Evolutionary conservation across 2,797 vertebrate genomes (phyloP).

Genomic region (Prunella strophiata): DNA sequence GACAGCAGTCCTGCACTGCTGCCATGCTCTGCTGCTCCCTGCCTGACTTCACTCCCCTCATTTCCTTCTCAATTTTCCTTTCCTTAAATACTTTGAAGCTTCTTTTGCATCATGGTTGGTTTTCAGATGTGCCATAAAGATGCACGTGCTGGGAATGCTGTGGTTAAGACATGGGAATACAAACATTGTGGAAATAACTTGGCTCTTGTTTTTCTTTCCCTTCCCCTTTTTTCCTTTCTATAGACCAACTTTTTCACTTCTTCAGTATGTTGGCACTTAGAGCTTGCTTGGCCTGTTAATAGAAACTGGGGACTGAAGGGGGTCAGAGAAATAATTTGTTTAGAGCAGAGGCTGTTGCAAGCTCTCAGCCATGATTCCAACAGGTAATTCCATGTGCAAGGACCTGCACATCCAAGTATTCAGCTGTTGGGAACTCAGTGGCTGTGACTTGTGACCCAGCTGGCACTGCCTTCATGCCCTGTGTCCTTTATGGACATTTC

Average conservation of each 20-base stretch:
- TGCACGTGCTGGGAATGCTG: neutral
- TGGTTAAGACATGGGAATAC: conserved; percentile 34
- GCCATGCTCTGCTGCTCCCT: neutral
- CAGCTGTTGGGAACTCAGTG: neutral
- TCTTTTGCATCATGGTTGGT: neutral
- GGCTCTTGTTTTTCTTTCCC: conserved; percentile 37
- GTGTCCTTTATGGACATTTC: neutral
- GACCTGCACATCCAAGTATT: neutral
- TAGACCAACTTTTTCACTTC: conserved; percentile 50
- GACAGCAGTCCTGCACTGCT: neutral
- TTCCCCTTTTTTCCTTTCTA: conserved; percentile 16
- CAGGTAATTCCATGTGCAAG: neutral
- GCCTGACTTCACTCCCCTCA: neutral
- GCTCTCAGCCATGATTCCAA: neutral
- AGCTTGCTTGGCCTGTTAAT: neutral
- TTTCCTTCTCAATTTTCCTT: neutral
- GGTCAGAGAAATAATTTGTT: neutral
- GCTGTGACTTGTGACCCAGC: neutral
- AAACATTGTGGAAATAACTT: conserved; percentile 41
- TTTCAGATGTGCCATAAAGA: conserved; percentile 35
- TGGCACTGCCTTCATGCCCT: neutral
- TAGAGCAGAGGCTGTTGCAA: neutral
- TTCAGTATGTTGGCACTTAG: conserved; percentile 3
- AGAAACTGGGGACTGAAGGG: neutral
- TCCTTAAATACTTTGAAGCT: neutral